A percentile compares a stretch with the other conserved stretches of the same genome.
Conservation (phyloP, 2,888 invertebrate species). For the Caenorhabditis zanzibari region DNA sequence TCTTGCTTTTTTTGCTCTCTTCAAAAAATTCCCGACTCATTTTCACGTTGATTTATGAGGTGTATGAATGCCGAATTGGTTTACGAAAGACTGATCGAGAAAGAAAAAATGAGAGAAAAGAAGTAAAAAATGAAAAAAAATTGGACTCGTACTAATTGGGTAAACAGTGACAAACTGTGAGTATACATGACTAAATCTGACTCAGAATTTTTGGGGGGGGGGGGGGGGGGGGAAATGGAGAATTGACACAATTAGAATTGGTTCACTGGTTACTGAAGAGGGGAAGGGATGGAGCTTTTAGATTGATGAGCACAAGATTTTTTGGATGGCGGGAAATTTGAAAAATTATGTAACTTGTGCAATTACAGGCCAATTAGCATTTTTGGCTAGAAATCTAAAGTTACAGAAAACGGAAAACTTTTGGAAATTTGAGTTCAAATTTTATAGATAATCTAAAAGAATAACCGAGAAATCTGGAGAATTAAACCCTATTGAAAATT, state of each 20-base stretch:
- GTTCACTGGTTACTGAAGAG: conserved; percentile 18
- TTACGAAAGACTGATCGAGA: too few species aligned
- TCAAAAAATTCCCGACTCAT: conserved; percentile 38
- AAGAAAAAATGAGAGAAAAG: not conserved
- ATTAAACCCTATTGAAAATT: too few species aligned
- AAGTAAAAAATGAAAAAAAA: not conserved
- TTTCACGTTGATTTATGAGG: conserved; percentile 58
- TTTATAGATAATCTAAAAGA: too few species aligned
- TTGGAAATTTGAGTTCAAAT: too few species aligned
- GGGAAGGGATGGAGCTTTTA: conserved; percentile 1
- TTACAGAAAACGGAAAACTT: too few species aligned
- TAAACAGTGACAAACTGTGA: not conserved
- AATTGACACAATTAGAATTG: conserved; percentile 36
- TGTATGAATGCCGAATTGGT: conserved; percentile 59
- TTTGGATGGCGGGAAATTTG: not conserved
- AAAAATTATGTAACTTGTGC: too few species aligned
- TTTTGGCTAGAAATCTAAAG: too few species aligned
- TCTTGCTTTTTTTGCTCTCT: not conserved
- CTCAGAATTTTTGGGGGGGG: not conserved
- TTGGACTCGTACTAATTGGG: conserved; percentile 6
- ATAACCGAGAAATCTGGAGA: too few species aligned
- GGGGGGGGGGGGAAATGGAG: not conserved
- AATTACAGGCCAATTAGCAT: too few species aligned
- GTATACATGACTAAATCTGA: not conserved
- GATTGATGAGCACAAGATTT: conserved; percentile 19